A percentile compares a stretch with the other conserved stretches of the same genome.
Evolutionary conservation across 2,888 invertebrate genomes (phyloP).

Genomic region (Apamea crenata): DNA sequence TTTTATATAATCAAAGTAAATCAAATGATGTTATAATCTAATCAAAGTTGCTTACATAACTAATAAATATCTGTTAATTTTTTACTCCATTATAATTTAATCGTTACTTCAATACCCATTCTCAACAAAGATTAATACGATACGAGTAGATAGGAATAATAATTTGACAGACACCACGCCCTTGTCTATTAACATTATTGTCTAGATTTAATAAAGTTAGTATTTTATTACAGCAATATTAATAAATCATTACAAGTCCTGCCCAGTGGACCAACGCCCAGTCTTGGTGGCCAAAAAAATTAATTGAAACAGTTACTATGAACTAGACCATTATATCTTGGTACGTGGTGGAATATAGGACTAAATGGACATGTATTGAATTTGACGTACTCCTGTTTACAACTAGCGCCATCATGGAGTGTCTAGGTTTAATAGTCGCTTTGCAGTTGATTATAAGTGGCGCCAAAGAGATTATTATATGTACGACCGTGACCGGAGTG

Average conservation of each 20-base stretch:
- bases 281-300: constrained; percentile 33
- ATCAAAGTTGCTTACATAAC: constrained; percentile 13
- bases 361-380: constrained; percentile 10
- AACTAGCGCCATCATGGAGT: background rate
- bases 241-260: constrained; percentile 47
- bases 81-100: constrained; percentile 20
- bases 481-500: constrained; percentile 28
- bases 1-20: no score
- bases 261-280: background rate
- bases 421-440: background rate
- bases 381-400: background rate
- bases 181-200: constrained; percentile 29
- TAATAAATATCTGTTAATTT: constrained; percentile 11
- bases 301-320: constrained; percentile 19
- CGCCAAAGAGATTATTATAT: constrained; percentile 39
- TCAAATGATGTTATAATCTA: no score
- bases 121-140: constrained; percentile 35
- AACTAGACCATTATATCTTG: background rate
- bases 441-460: constrained; percentile 30
- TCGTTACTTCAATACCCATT: constrained; percentile 29
- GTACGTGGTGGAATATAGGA: background rate
- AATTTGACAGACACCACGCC: constrained; percentile 44
- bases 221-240: constrained; percentile 38
- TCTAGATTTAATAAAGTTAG: constrained; percentile 40
- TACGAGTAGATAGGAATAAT: constrained; percentile 31